Conservation (phyloP, 2,113 vertebrate species). For the Balaenoptera acutorostrata region DNA sequence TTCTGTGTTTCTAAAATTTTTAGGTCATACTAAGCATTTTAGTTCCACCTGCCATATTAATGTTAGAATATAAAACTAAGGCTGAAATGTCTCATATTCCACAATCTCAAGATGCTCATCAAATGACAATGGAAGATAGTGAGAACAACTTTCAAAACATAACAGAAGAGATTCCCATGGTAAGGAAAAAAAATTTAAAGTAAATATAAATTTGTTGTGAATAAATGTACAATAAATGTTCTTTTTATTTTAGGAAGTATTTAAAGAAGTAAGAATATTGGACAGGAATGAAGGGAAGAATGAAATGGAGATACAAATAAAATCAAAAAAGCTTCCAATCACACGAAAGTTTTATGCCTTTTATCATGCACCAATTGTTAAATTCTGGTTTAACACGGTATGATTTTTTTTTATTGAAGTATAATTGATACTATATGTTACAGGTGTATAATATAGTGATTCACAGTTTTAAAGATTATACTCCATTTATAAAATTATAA, state of each 20-base stretch:
- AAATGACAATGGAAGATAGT: conserved; percentile 99
- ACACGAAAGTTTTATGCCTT: conserved; percentile 97
- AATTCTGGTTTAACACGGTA: conserved; percentile 99
- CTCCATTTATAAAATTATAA: neutral
- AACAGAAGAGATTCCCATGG: conserved; percentile 95
- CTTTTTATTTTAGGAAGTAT: conserved; percentile 89
- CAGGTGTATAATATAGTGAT: neutral
- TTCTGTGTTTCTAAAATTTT: conserved; percentile 56
- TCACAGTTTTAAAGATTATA: too few relatives aligned
- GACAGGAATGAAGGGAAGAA: conserved; percentile 86
- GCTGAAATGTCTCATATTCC: conserved; percentile 99
- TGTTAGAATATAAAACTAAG: conserved; percentile 98
- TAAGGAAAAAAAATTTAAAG: conserved; percentile 64
- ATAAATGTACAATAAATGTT: conserved; percentile 17
- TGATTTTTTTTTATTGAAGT: conserved; percentile 59
- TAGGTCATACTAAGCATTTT: conserved; percentile 98
- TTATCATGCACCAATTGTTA: conserved; percentile 98
- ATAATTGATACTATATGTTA: neutral
- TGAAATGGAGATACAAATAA: conserved; percentile 90
- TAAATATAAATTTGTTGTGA: conserved; percentile 5
- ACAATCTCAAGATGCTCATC: conserved; percentile 97
- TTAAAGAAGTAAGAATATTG: conserved; percentile 90
- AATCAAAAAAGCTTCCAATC: conserved; percentile 92
- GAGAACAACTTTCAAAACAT: conserved; percentile 93
- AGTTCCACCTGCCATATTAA: conserved; percentile 94